A percentile compares a stretch with the other conserved stretches of the same genome.
Conservation (phyloP, 2,888 invertebrate genomes). For the Pseudanteris insignis region DNA sequence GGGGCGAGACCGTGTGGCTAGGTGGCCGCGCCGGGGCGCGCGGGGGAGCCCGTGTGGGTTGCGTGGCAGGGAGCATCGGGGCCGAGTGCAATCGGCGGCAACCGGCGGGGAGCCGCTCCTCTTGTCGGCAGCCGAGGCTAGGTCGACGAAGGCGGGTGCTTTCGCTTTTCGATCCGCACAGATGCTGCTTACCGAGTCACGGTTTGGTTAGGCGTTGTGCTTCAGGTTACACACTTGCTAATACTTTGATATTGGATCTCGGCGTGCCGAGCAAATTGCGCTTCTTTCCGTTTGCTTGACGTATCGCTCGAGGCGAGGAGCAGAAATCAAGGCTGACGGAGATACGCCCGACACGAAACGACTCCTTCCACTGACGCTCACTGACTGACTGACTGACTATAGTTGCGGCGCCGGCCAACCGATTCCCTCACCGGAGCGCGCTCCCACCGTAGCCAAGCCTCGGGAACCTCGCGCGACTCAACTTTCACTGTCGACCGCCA, state of each 20-base stretch:
- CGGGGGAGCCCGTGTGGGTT: constrained; percentile 37
- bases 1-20: too few relatives aligned
- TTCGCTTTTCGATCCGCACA: constrained; percentile 31
- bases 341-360: constrained; percentile 14
- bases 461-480: constrained; percentile 23
- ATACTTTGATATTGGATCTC: too few relatives aligned
- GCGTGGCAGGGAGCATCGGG: constrained; percentile 51
- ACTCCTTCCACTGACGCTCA: constrained; percentile 52
- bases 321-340: constrained; percentile 7
- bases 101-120: constrained; percentile 36
- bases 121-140: constrained; percentile 31
- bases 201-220: not conserved
- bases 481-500: constrained; percentile 31
- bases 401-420: constrained; percentile 23
- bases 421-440: constrained; percentile 32
- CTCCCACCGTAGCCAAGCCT: constrained; percentile 31
- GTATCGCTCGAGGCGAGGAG: too few relatives aligned
- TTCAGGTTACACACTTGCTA: too few relatives aligned
- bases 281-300: too few relatives aligned
- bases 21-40: constrained; percentile 25
- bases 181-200: too few relatives aligned
- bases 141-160: constrained; percentile 32
- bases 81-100: constrained; percentile 52
- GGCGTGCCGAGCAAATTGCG: too few relatives aligned
- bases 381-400: constrained; percentile 54